phyloP scores from a whole-genome alignment of 2,113 vertebrate genomes.

The Antechinus stuartii region DNA sequence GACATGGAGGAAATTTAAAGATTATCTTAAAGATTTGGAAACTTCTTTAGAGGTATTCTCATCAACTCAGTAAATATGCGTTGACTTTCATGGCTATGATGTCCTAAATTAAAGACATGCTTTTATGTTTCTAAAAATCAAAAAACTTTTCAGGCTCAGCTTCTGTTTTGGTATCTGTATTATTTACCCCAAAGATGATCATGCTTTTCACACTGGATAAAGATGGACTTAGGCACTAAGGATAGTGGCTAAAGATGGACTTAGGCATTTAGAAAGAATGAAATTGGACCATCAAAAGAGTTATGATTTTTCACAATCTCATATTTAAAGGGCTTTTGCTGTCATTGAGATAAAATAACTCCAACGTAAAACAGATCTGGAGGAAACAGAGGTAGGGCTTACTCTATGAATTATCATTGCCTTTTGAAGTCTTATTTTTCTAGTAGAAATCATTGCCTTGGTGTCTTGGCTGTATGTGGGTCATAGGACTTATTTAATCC shows the following conservation, averaged over 20 bases:
- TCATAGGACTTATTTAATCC: background rate
- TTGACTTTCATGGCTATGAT: background rate
- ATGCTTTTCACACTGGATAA: slow-evolving; percentile 49
- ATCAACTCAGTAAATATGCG: background rate
- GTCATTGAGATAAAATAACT: slow-evolving; percentile 27
- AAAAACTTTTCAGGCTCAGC: slow-evolving; percentile 7
- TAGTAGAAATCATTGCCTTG: background rate
- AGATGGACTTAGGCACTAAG: slow-evolving; percentile 50
- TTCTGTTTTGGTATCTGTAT: slow-evolving; percentile 52
- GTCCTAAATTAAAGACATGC: slow-evolving; percentile 28
- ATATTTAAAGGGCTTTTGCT: background rate
- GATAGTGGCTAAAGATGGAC: slow-evolving; percentile 51
- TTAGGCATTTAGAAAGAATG: slow-evolving; percentile 61
- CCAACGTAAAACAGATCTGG: slow-evolving; percentile 11
- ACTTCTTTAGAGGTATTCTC: fast-evolving
- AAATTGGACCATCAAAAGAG: slow-evolving; percentile 47
- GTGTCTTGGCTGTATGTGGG: background rate
- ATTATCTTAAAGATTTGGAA: background rate
- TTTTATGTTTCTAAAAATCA: slow-evolving; percentile 48
- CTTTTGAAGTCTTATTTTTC: slow-evolving; percentile 49
- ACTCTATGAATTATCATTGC: background rate
- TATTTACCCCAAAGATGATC: slow-evolving; percentile 59
- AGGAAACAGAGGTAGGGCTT: slow-evolving; percentile 13
- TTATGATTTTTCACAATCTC: background rate
- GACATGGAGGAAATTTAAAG: background rate